phyloP scores from a whole-genome alignment of 2,888 invertebrate genomes.

The Laothoe populi region DNA sequence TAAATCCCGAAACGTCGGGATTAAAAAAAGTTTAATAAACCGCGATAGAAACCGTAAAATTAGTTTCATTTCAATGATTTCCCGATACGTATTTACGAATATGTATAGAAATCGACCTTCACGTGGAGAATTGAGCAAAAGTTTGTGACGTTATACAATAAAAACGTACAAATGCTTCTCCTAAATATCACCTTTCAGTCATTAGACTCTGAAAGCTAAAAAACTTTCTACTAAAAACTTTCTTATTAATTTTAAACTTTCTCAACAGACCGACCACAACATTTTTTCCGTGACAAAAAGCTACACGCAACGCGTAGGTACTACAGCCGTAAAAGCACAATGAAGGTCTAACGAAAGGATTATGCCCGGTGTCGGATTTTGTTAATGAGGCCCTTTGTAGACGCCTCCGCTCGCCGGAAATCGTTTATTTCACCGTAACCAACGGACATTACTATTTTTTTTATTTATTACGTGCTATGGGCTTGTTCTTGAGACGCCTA shows the following conservation, averaged over 20 bases:
- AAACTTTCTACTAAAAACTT: background rate
- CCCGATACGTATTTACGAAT: no score
- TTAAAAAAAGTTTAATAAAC: no score
- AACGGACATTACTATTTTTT: slow-evolving; percentile 68
- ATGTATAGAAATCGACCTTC: no score
- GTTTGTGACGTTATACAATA: no score
- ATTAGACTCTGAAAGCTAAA: background rate
- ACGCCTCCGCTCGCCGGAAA: slow-evolving; percentile 69
- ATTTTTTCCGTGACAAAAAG: slow-evolving; percentile 2
- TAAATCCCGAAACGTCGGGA: no score
- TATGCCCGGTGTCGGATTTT: slow-evolving; percentile 72
- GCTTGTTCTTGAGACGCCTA: slow-evolving; percentile 62
- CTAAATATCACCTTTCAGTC: background rate
- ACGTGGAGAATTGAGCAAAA: no score
- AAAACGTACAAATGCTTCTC: no score
- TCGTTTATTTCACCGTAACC: slow-evolving; percentile 74
- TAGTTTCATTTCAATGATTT: no score
- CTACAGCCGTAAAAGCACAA: slow-evolving; percentile 51
- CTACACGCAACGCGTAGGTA: background rate
- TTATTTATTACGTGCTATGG: slow-evolving; percentile 54
- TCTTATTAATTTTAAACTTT: background rate
- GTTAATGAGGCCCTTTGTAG: slow-evolving; percentile 78
- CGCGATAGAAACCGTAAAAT: no score
- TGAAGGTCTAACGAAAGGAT: slow-evolving; percentile 81
- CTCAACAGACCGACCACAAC: background rate